Base-by-base conservation (phyloP, 2,797 vertebrate species). In the Melanotaenia trifasciata region DNA sequence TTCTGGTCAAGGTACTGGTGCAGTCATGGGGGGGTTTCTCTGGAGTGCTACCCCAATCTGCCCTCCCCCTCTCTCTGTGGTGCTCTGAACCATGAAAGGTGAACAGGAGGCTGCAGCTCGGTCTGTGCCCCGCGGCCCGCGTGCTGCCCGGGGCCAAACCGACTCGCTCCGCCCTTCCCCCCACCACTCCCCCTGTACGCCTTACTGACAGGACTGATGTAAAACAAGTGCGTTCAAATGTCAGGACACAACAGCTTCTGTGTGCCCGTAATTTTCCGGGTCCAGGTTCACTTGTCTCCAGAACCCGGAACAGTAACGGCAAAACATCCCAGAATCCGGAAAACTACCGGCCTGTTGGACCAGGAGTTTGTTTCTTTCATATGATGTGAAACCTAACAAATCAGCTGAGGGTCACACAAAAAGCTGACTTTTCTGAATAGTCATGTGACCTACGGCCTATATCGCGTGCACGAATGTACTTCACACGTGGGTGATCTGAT, bases 11-110 rank as follows among this genome's bases (percentile, higher is more conserved):
- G 9, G 33, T 35, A 35, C 6, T 6, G 6, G 6, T 35, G 9
- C 33, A 0, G 33, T 6, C 6, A 35, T 35, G 33, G 33, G 33
- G 35, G 35, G 32, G 32, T 32, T 5, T 32, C 32, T 32, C 32
- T 32, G 32, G 32, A 32, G 32, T 32, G 32, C 32, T 32, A 32
- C 11, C 91, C 90, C 90, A 30, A 13, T 92, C 93, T 90, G 89
- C 90, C 89, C 93, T 89, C 94, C 93, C 89, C 26, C 26, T 56
- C 24, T 56, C 53, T 93, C 93, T 93, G 89, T 90, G 92, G 89
- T 94, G 95, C 95, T 96, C 93, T 96, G 96, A 94, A 94, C 94
- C 96, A 95, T 96, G 96, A 96, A 95, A 96, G 96, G 96, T 95
- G 96, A 96, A 96, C 95, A 96, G 95, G 94, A 96, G 95, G 92